Evolutionary conservation across 2,888 invertebrate genomes (phyloP).

Genomic region (Lycocerus yunnanus): DNA sequence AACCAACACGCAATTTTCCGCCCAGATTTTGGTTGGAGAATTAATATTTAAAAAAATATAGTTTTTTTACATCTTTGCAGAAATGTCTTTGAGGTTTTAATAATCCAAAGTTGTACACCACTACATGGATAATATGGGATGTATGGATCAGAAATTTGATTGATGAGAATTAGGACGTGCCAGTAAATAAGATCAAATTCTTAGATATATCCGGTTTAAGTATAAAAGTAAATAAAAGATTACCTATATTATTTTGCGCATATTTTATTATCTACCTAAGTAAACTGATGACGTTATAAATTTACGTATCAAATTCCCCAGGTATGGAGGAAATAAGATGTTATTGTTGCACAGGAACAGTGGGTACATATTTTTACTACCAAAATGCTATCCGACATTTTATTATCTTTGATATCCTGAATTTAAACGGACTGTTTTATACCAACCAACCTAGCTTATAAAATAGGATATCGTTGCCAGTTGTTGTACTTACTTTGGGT

Average conservation of each 20-base stretch:
- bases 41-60: no score
- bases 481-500: background rate
- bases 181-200: background rate
- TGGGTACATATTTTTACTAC: background rate
- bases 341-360: background rate
- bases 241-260: background rate
- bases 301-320: background rate
- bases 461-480: background rate
- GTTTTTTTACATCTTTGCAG: no score
- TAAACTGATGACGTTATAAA: background rate
- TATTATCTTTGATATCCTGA: slow-evolving; percentile 6
- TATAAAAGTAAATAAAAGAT: background rate
- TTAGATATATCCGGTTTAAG: background rate
- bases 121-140: no score
- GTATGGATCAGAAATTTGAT: background rate
- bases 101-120: no score
- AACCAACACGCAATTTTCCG: no score
- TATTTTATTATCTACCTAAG: background rate
- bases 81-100: no score
- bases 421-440: background rate
- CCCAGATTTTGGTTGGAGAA: no score
- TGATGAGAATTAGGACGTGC: background rate
- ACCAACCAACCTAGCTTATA: background rate
- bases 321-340: background rate
- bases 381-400: background rate